Evolutionary conservation across 1,140 invertebrate species (phyloP).

Genomic region (Micrasema minimum): DNA sequence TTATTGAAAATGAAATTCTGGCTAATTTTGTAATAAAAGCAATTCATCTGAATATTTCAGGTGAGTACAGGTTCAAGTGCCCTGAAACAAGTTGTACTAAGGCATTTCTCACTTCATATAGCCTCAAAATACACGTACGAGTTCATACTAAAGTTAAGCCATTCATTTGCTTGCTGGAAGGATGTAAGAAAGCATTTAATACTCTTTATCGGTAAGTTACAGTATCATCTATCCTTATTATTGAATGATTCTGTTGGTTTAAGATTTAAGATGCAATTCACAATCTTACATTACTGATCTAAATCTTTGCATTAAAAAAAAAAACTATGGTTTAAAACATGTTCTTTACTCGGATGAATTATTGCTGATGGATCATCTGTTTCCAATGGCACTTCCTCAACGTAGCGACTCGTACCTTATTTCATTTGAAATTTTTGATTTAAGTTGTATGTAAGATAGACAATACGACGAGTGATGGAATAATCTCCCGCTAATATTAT

Average conservation of each 20-base stretch:
- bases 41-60: slow-evolving; percentile 62
- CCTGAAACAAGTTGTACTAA: slow-evolving; percentile 88
- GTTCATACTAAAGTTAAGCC: slow-evolving; percentile 96
- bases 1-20: neutral
- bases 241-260: too few relatives aligned
- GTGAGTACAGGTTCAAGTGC: slow-evolving; percentile 94
- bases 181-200: slow-evolving; percentile 93
- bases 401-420: too few relatives aligned
- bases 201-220: slow-evolving; percentile 83
- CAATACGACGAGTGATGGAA: slow-evolving; percentile 18
- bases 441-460: too few relatives aligned
- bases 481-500: slow-evolving; percentile 47
- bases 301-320: too few relatives aligned
- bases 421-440: too few relatives aligned
- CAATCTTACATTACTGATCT: too few relatives aligned
- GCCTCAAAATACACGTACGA: slow-evolving; percentile 92
- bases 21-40: neutral
- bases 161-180: slow-evolving; percentile 80
- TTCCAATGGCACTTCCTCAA: too few relatives aligned
- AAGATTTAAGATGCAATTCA: too few relatives aligned
- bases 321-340: too few relatives aligned
- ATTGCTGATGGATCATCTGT: too few relatives aligned
- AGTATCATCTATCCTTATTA: neutral
- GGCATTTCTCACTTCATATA: slow-evolving; percentile 94
- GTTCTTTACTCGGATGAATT: too few relatives aligned